Evolutionary conservation across 2,113 vertebrate genomes (phyloP).

Genomic region (Perca schrenkii): DNA sequence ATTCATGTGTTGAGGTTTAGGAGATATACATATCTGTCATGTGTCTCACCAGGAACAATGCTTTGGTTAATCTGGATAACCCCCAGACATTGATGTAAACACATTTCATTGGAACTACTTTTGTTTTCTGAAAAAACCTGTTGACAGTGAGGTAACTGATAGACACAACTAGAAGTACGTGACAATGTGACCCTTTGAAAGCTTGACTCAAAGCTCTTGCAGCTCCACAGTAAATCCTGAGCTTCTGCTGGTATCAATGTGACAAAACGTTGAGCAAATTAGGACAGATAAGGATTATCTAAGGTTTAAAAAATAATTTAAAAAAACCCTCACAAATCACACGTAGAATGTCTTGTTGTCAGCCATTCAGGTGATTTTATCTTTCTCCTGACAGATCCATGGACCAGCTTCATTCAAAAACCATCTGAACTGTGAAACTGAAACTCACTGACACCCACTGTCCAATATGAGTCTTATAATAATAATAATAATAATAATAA

Average conservation of each 20-base stretch:
- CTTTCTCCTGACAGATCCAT: not conserved
- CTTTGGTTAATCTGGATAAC: not conserved
- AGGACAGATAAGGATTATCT: not conserved
- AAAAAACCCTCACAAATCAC: not conserved
- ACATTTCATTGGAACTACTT: not conserved
- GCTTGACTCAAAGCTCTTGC: not conserved
- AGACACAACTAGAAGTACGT: not conserved
- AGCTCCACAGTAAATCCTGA: not conserved
- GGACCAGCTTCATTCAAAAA: not conserved
- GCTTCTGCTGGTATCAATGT: not conserved
- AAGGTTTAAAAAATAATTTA: too few relatives aligned
- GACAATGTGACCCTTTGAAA: not conserved
- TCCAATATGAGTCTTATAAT: too few relatives aligned
- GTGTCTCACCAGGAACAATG: not conserved
- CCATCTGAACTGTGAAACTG: not conserved
- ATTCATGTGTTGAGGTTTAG: not conserved
- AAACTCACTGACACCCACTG: not conserved
- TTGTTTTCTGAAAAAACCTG: not conserved
- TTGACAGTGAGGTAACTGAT: not conserved
- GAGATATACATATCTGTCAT: not conserved
- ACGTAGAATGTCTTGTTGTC: not conserved
- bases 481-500: too few relatives aligned
- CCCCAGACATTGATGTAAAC: not conserved
- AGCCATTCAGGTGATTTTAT: not conserved
- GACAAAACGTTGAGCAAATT: not conserved